A percentile compares a stretch with the other conserved stretches of the same genome.
phyloP scores from a whole-genome alignment of 2,113 vertebrate species.

The Nestor notabilis region DNA sequence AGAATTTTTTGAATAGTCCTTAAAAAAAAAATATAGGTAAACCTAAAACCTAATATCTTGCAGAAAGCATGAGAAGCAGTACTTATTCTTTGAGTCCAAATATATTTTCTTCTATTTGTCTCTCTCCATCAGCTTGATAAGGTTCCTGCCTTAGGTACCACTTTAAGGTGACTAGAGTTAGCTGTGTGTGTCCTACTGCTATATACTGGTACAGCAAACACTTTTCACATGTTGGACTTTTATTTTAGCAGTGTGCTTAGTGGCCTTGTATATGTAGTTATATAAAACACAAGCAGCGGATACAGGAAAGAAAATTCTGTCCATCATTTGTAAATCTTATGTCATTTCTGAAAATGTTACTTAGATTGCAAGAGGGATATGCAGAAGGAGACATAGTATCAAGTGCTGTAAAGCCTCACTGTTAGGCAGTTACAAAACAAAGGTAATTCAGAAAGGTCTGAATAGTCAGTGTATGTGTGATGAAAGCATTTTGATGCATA shows the following conservation, averaged over 20 bases:
- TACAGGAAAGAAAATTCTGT: background rate
- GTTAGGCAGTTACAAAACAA: background rate
- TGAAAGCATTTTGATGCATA: background rate
- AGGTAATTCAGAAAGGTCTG: background rate
- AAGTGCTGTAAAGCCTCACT: background rate
- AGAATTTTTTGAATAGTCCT: background rate
- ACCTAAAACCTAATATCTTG: background rate
- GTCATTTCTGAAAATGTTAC: accelerated
- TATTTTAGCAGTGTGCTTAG: background rate
- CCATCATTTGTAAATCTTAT: background rate
- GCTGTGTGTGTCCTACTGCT: background rate
- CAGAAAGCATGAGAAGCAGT: background rate
- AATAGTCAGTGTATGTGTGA: background rate
- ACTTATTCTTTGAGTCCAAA: background rate
- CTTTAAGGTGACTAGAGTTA: background rate
- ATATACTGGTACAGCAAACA: background rate
- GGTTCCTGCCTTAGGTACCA: background rate
- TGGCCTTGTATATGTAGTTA: background rate
- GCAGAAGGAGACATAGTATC: background rate
- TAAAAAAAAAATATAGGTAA: background rate
- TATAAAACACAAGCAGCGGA: background rate
- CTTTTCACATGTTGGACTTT: background rate
- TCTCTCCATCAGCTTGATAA: background rate
- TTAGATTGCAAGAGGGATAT: background rate
- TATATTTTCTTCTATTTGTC: background rate